Evolutionary conservation across 2,113 vertebrate species (phyloP).

Genomic region (Petaurus breviceps): DNA sequence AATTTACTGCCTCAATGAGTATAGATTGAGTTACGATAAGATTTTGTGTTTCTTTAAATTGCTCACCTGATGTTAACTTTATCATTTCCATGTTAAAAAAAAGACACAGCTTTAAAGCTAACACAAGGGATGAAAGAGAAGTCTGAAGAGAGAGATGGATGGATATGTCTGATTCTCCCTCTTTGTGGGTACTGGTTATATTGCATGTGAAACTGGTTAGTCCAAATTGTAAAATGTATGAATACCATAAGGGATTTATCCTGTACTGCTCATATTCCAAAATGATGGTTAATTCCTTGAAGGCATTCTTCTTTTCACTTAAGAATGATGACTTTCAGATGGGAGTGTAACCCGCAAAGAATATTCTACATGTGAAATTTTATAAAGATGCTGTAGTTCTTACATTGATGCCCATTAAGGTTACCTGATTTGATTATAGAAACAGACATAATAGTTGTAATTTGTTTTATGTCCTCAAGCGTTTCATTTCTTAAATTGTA

Average conservation of each 20-base stretch:
- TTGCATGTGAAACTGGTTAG: background rate
- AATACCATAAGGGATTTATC: conserved; percentile 32
- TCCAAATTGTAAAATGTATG: conserved; percentile 48
- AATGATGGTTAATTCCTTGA: conserved; percentile 15
- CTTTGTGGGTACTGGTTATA: conserved; percentile 7
- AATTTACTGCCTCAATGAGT: conserved; percentile 47
- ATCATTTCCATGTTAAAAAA: conserved; percentile 39
- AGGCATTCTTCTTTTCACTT: background rate
- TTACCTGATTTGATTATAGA: background rate
- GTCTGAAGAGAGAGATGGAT: conserved; percentile 29
- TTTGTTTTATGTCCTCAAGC: background rate
- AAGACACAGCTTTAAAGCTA: background rate
- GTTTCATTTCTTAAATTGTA: background rate
- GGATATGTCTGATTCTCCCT: background rate
- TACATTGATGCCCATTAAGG: conserved; percentile 38
- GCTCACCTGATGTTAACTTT: background rate
- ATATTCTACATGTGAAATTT: background rate
- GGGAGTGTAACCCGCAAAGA: background rate
- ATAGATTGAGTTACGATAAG: conserved; percentile 18
- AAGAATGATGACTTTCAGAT: conserved; percentile 33
- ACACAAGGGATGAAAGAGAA: conserved; percentile 31
- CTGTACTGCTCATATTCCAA: background rate
- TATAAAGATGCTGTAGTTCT: conserved; percentile 44
- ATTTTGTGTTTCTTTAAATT: conserved; percentile 62
- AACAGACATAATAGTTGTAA: background rate